phyloP scores from a whole-genome alignment of 2,888 invertebrate species.

The Athalia circularis region DNA sequence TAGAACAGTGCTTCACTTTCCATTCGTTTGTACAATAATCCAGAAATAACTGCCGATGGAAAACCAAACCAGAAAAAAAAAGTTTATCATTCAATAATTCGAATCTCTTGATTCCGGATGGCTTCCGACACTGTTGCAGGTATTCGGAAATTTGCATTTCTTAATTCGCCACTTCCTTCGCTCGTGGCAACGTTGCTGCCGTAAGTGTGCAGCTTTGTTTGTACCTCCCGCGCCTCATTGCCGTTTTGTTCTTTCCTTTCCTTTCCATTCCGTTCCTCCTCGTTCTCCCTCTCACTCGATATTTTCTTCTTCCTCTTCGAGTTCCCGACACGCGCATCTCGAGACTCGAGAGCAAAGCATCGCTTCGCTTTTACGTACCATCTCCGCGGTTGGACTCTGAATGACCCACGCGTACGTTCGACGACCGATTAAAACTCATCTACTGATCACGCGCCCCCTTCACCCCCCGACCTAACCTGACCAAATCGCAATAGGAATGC shows the following conservation, averaged over 20 bases:
- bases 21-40: too few species aligned
- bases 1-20: too few species aligned
- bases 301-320: background rate
- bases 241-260: background rate
- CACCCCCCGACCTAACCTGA: background rate
- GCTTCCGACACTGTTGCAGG: background rate
- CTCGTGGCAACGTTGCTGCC: constrained; percentile 14
- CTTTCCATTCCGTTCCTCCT: background rate
- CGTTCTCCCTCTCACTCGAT: background rate
- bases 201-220: background rate
- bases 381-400: constrained; percentile 1
- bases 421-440: background rate
- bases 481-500: background rate
- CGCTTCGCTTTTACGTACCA: constrained; percentile 2
- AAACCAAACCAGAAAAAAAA: too few species aligned
- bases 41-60: too few species aligned
- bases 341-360: background rate
- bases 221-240: background rate
- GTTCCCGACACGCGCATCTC: background rate
- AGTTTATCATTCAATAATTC: too few species aligned
- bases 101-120: too few species aligned
- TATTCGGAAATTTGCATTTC: background rate
- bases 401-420: constrained; percentile 9
- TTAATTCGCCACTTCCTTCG: background rate
- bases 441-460: background rate